Evolutionary conservation across 2,797 vertebrate species (phyloP).

Genomic region (Melanotaenia parkinsoni): DNA sequence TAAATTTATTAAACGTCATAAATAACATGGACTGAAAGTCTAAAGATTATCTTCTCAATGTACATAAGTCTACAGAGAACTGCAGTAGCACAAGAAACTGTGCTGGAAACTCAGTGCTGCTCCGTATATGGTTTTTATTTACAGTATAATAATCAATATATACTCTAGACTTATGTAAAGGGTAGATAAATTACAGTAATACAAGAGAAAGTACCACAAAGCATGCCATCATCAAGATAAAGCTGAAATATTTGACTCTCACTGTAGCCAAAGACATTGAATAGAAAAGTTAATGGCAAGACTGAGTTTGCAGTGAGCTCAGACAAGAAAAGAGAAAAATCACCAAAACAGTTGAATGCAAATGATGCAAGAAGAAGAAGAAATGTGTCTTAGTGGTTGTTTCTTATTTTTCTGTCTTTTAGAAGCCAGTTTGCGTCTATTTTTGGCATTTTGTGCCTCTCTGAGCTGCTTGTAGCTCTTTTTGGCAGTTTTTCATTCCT

Average conservation of each 20-base stretch:
- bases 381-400: neutral
- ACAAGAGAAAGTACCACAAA: neutral
- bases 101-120: neutral
- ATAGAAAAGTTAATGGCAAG: neutral
- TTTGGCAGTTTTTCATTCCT: neutral
- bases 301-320: neutral
- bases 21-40: no score
- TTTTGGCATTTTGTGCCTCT: neutral
- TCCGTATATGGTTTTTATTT: neutral
- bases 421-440: no score
- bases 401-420: neutral
- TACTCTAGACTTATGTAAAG: neutral
- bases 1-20: no score
- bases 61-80: neutral
- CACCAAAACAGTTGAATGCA: neutral
- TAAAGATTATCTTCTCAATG: neutral
- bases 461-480: neutral
- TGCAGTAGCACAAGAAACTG: neutral
- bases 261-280: neutral
- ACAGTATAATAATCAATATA: neutral
- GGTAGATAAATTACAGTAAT: neutral
- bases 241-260: neutral
- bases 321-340: neutral
- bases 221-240: neutral
- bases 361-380: neutral